These are phyloP conservation scores for Aphodius sticticus DNA, from an alignment of 2,888 invertebrate genomes.

Conservation along the genomic window DNA sequence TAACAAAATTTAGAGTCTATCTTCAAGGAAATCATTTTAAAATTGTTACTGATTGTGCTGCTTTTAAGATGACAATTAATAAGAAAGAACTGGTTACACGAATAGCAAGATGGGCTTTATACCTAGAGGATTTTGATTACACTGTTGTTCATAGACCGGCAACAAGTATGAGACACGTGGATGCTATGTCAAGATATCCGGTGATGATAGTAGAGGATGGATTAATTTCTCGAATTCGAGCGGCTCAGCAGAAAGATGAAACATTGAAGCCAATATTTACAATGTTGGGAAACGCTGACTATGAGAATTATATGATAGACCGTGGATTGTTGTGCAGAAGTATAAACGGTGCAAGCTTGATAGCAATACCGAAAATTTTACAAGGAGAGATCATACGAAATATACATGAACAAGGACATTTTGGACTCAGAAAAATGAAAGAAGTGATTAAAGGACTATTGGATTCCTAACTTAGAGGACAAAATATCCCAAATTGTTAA, in stretches of 20 bases:
- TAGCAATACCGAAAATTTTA: conserved; percentile 35
- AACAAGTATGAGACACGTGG: conserved; percentile 47
- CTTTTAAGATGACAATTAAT: conserved; percentile 49
- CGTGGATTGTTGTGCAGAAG: too few relatives aligned
- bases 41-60: conserved; percentile 51
- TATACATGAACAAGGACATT: conserved; percentile 40
- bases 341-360: background rate
- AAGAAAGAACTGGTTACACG: conserved; percentile 47
- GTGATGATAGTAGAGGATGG: conserved; percentile 26
- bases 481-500: conserved; percentile 39
- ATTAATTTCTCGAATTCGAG: conserved; percentile 18
- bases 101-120: conserved; percentile 50
- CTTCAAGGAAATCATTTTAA: conserved; percentile 49
- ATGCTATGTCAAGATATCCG: conserved; percentile 47
- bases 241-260: conserved; percentile 43
- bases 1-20: conserved; percentile 51
- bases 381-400: conserved; percentile 35
- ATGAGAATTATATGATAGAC: background rate
- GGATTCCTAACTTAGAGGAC: conserved; percentile 39
- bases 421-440: conserved; percentile 40
- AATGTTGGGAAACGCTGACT: background rate
- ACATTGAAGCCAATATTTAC: conserved; percentile 11
- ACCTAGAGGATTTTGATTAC: conserved; percentile 48
- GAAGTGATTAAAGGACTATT: conserved; percentile 33
- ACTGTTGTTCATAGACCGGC: conserved; percentile 47